Percentiles rank a stretch among this genome's conserved stretches.
phyloP scores from a whole-genome alignment of 2,113 vertebrate genomes.

The Dipodomys merriami region DNA sequence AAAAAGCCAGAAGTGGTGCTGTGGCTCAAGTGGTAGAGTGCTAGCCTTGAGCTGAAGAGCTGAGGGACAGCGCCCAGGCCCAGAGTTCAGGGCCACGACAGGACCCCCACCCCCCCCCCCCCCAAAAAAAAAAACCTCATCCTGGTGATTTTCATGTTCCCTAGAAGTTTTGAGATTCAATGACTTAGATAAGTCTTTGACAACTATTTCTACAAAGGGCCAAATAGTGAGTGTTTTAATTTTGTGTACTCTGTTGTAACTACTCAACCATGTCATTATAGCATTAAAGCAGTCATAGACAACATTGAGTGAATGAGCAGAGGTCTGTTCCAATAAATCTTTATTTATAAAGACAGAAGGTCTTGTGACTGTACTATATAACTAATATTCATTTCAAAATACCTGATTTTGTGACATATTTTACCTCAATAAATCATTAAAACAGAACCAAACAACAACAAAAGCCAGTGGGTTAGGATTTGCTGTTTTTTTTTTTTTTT shows the following conservation, averaged over 20 bases:
- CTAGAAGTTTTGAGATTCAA: conserved; percentile 17
- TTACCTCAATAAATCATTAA: conserved; percentile 30
- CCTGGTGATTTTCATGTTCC: not conserved
- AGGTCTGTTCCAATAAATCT: not conserved
- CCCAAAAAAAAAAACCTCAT: not conserved
- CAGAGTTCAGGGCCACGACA: no score
- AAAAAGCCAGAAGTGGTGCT: no score
- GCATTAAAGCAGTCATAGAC: not conserved
- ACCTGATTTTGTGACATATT: conserved; percentile 21
- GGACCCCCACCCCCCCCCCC: no score
- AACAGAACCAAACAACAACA: not conserved
- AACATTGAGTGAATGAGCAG: not conserved
- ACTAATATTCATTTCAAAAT: conserved; percentile 9
- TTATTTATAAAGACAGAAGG: conserved; percentile 18
- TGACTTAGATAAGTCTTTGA: conserved; percentile 11
- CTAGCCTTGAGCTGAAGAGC: no score
- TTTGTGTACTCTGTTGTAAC: not conserved
- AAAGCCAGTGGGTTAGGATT: not conserved
- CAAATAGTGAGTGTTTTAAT: not conserved
- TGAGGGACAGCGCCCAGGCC: no score
- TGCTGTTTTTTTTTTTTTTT: no score
- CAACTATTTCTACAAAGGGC: not conserved
- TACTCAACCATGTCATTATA: not conserved
- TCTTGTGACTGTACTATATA: conserved; percentile 9
- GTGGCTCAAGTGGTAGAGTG: no score